Evolutionary conservation across 2,888 invertebrate species (phyloP).

Genomic region (Tipula helvola): DNA sequence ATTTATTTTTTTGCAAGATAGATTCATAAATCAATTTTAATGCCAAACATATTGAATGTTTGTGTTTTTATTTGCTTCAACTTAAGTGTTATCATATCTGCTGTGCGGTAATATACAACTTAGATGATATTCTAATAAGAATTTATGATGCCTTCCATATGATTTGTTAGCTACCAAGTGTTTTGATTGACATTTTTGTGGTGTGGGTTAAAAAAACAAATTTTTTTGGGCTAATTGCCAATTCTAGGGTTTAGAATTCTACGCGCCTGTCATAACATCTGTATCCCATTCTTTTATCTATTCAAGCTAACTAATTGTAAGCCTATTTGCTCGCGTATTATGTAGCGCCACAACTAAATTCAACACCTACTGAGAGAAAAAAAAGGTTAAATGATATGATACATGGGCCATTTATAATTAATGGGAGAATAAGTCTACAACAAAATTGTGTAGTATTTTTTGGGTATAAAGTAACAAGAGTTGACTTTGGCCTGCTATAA

Average conservation of each 20-base stretch:
- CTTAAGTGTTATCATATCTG: not conserved
- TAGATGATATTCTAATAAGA: not conserved
- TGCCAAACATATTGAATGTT: not conserved
- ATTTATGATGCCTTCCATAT: not conserved
- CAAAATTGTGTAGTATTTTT: too few relatives aligned
- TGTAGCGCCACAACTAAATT: too few relatives aligned
- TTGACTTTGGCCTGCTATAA: too few relatives aligned
- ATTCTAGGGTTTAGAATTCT: not conserved
- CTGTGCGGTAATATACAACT: not conserved
- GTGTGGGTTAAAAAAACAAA: not conserved
- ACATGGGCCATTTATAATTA: too few relatives aligned
- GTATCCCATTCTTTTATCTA: too few relatives aligned
- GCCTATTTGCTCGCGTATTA: too few relatives aligned
- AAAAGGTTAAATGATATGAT: too few relatives aligned
- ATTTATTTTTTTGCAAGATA: not conserved
- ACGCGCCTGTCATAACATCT: too few relatives aligned
- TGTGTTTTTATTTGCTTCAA: not conserved
- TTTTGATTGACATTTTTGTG: not conserved
- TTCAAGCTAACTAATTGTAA: too few relatives aligned
- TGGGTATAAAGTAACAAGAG: too few relatives aligned
- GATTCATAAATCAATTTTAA: not conserved
- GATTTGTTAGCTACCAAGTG: not conserved
- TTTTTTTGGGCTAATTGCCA: not conserved
- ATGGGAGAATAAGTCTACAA: too few relatives aligned
- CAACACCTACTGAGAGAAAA: too few relatives aligned